These are phyloP conservation scores for Cryptotermes secundus DNA, from an alignment of 1,140 invertebrate species.

Conservation along the genomic window DNA sequence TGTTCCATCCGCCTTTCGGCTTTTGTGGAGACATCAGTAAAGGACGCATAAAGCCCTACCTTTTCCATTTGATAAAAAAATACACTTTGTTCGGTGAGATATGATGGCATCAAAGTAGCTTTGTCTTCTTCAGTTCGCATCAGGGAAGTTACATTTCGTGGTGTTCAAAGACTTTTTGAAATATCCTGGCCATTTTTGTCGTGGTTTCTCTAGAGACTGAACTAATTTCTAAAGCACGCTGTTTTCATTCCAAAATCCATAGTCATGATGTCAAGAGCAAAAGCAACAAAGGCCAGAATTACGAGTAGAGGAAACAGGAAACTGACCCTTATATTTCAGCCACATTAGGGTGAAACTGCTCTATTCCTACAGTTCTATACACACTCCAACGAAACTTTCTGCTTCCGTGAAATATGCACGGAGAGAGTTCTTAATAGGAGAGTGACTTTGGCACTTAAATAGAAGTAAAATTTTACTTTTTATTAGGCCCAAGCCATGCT, in stretches of 20 bases:
- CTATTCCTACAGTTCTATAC: neutral
- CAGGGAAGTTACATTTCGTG: neutral
- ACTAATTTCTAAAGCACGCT: constrained; percentile 1
- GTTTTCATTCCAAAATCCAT: constrained; percentile 17
- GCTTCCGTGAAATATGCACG: neutral
- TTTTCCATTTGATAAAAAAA: neutral
- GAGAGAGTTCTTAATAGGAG: too few species aligned
- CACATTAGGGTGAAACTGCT: neutral
- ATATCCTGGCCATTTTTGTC: neutral
- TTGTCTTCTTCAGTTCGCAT: neutral
- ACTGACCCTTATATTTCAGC: constrained; percentile 10
- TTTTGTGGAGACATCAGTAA: neutral
- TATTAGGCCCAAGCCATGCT: too few species aligned
- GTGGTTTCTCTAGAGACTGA: neutral
- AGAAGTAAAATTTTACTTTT: too few species aligned
- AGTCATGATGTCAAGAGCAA: constrained; percentile 11
- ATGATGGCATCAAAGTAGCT: neutral
- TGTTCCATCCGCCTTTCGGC: neutral
- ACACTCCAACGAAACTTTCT: neutral
- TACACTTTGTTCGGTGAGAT: neutral
- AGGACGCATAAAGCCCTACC: neutral
- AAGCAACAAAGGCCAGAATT: neutral
- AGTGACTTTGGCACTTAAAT: too few species aligned
- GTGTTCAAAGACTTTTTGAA: neutral
- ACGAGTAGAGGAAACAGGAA: constrained; percentile 8